Base-by-base conservation (phyloP, 2,888 invertebrate genomes). In the Chelonus formosanus region DNA sequence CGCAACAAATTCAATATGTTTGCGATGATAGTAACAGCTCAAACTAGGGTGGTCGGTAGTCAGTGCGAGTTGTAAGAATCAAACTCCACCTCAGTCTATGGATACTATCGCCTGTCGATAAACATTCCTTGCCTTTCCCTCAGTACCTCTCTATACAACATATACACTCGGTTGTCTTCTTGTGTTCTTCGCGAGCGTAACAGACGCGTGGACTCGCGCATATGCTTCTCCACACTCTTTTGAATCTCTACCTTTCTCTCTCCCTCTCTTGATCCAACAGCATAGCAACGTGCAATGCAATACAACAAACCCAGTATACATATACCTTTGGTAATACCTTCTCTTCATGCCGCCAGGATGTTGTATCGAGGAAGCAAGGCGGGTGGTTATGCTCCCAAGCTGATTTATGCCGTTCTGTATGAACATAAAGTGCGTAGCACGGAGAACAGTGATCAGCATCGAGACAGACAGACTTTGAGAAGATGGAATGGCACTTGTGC, bases 401-500 rank as follows among this genome's bases (percentile, higher is more conserved):
- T 72, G 69, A 79, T 79, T 79, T 79, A 79, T 78, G 71, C 74
- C 72, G 20, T 20, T 67, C 72, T 73, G 71, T 75, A 65, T 71
- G 76, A 70, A 73, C 76, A 76, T 78, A 77, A 80, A 80, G 74
- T 74, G 77, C 78, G 75, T 79, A 74, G 74, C 74, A 68, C 70
- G 65, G 68, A 68, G 69, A 75, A 70, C 69, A 70, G 71, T 65
- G 71, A 74, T 62, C 68, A 69, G 67, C 53, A 63, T 48, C 57
- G 50, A 59, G n/a, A 54, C 45, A 67, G 36, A 67, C 58, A 50
- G 45, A 43, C 60, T 32, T 20, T 55, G 31, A 31, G n/a, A 43
- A 57, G 43, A 48, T 48, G 5, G 48, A 48, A 48, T 31, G n/a
- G 5, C 40, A 40, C 40, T 40, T 40, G 40, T 40, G 40, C 40